These are phyloP conservation scores for Empis livida DNA, from an alignment of 2,888 invertebrate species.

Conservation along the genomic window DNA sequence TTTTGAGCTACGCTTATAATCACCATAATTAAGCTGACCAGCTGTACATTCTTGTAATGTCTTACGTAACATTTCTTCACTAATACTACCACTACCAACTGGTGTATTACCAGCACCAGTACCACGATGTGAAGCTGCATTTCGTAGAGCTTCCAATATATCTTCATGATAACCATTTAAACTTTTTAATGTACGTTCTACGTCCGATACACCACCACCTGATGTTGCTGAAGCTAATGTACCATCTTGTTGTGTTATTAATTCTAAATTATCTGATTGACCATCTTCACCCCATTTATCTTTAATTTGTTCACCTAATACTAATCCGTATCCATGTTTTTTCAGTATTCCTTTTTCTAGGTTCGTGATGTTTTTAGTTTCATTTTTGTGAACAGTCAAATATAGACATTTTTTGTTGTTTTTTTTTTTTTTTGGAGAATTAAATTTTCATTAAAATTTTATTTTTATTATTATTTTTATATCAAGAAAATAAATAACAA, in stretches of 20 bases:
- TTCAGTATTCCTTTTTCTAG: conserved; percentile 85
- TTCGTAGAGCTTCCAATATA: conserved; percentile 77
- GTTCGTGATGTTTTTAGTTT: conserved; percentile 37
- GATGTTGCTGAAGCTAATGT: conserved; percentile 45
- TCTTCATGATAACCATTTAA: conserved; percentile 88
- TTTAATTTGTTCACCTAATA: conserved; percentile 54
- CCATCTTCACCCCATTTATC: conserved; percentile 64
- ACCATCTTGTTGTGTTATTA: conserved; percentile 53
- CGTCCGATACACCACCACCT: conserved; percentile 54
- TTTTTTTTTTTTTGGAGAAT: no score
- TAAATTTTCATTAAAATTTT: no score
- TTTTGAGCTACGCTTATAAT: conserved; percentile 47
- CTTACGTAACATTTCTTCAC: conserved; percentile 55
- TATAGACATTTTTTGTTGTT: conserved; percentile 2
- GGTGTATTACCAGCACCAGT: conserved; percentile 46
- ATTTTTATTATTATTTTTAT: no score
- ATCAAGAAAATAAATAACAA: no score
- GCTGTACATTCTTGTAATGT: conserved; percentile 48
- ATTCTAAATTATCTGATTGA: conserved; percentile 56
- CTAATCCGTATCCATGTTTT: conserved; percentile 67
- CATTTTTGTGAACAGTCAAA: neutral
- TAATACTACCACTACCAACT: conserved; percentile 50
- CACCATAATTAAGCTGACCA: conserved; percentile 38
- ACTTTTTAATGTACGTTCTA: conserved; percentile 76
- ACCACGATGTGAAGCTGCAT: conserved; percentile 61